phyloP scores from a whole-genome alignment of 2,888 invertebrate species.

The Cephus pygmeus region DNA sequence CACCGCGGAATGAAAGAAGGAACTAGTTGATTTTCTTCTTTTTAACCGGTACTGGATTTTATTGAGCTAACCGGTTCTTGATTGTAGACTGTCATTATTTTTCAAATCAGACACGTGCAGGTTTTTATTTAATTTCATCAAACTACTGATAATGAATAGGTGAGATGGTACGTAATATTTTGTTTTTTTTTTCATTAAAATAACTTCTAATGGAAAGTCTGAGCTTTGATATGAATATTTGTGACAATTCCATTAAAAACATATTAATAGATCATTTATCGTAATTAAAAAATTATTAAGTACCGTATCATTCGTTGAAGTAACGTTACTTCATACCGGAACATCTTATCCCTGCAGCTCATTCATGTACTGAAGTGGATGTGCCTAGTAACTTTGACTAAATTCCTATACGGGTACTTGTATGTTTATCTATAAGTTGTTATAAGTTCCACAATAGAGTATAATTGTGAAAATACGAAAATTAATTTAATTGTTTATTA shows the following conservation, averaged over 20 bases:
- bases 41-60: neutral
- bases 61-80: neutral
- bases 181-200: neutral
- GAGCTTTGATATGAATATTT: neutral
- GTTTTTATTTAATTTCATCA: neutral
- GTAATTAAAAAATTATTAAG: neutral
- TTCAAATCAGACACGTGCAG: too few species aligned
- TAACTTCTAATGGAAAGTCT: neutral
- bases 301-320: neutral
- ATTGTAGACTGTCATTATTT: too few species aligned
- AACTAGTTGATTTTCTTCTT: slow-evolving; percentile 27
- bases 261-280: neutral
- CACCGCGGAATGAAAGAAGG: slow-evolving; percentile 42
- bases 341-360: neutral
- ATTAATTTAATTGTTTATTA: neutral
- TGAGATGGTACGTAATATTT: neutral
- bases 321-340: neutral
- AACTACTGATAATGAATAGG: neutral
- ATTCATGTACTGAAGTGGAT: neutral
- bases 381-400: neutral
- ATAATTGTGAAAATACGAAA: neutral
- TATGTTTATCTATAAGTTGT: neutral
- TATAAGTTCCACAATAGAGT: neutral
- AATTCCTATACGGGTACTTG: neutral
- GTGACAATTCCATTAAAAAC: neutral